A percentile compares a stretch with the other conserved stretches of the same genome.
Conservation (phyloP, 2,888 invertebrate genomes). For the Acrobasis consociella region DNA sequence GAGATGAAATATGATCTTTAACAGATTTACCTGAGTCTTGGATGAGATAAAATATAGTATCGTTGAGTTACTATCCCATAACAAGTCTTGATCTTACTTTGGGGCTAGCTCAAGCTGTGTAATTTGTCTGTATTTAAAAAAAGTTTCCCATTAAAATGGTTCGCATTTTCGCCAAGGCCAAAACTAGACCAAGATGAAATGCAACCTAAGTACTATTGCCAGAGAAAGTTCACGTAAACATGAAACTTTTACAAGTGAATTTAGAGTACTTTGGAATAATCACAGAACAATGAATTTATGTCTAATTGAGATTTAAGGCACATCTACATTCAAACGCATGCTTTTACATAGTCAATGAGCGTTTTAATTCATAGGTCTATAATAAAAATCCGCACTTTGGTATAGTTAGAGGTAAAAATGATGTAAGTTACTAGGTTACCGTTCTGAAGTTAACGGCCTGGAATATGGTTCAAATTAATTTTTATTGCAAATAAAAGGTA, state of each 20-base stretch:
- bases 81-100: too few species aligned
- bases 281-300: slow-evolving; percentile 7
- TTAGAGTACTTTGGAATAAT: slow-evolving; percentile 23
- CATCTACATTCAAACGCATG: neutral
- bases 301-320: slow-evolving; percentile 8
- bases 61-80: too few species aligned
- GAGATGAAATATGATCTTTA: too few species aligned
- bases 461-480: neutral
- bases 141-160: too few species aligned
- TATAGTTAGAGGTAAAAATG: neutral
- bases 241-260: slow-evolving; percentile 28
- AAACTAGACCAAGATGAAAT: neutral
- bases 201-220: neutral
- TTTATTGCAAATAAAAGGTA: neutral
- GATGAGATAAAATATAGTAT: too few species aligned
- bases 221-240: slow-evolving; percentile 28
- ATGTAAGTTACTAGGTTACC: neutral
- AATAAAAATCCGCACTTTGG: neutral
- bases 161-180: too few species aligned
- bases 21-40: too few species aligned
- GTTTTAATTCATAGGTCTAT: neutral
- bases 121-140: too few species aligned
- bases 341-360: neutral
- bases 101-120: too few species aligned
- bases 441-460: neutral